Evolutionary conservation across 2,888 invertebrate genomes (phyloP).

Genomic region (Keiferia lycopersicella): DNA sequence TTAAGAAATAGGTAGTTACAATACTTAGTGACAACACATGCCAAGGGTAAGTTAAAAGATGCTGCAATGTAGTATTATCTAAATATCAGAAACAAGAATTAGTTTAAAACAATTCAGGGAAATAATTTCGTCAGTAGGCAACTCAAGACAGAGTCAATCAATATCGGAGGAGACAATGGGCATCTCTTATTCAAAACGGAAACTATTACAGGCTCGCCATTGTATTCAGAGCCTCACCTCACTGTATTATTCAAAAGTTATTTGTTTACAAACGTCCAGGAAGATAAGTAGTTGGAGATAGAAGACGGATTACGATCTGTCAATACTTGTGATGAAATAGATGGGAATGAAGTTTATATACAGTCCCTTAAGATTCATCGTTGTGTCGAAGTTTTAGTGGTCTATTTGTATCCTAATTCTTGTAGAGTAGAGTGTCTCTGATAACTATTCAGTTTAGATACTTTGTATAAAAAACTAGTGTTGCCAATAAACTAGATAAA

Average conservation of each 20-base stretch:
- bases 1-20: too few species aligned
- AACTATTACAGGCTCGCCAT: conserved; percentile 76
- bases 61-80: conserved; percentile 6
- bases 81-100: conserved; percentile 22
- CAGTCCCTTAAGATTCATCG: not conserved
- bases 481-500: too few species aligned
- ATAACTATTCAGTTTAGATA: too few species aligned
- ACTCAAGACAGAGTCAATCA: conserved; percentile 71
- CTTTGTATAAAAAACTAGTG: too few species aligned
- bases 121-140: conserved; percentile 54
- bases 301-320: conserved; percentile 10
- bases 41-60: not conserved
- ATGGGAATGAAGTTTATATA: not conserved
- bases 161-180: conserved; percentile 76
- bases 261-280: conserved; percentile 68
- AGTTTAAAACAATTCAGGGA: conserved; percentile 49
- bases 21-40: conserved; percentile 32
- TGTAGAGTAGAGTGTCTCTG: too few species aligned
- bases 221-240: conserved; percentile 75
- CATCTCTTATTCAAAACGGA: conserved; percentile 78
- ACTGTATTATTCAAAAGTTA: conserved; percentile 76
- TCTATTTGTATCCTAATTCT: not conserved
- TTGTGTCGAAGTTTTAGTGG: not conserved
- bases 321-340: not conserved
- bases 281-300: conserved; percentile 56